Evolutionary conservation across 2,888 invertebrate species (phyloP), one percentile per base, ranked within the genome.

Genomic region (Acanthopleura granulata): DNA sequence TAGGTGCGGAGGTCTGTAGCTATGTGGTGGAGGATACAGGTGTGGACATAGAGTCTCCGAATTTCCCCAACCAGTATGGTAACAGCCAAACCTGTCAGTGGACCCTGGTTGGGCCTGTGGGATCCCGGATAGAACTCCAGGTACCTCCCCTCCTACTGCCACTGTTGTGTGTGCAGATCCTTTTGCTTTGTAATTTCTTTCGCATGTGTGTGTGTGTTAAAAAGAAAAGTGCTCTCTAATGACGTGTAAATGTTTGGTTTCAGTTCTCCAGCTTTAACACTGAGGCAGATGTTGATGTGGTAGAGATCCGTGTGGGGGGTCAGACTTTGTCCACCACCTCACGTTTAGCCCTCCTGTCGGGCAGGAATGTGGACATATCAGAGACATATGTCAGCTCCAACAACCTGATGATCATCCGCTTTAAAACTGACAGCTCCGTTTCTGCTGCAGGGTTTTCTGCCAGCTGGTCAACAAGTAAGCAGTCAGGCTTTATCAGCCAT

Each of bases 341-440:
- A 14, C 96, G 95, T 86, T 92, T 98, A 88, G 97, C 96, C 0
- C 97, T 97, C 16, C 92, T 98, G 49, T 97, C 98, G 16, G 98
- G 98, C 81, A 49, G 61, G n/a, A 72, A 91, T 97, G 82, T 94
- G 95, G 74, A 95, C 94, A 82, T 94, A 94, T 89, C 93, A 95
- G 25, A 97, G 51, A 79, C 79, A 11, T 86, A 95, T 90, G 96
- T 97, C 40, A 98, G 98, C 6, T 97, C 97, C 62, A 97, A 98
- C 72, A 99, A 99, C 91, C 97, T 98, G 88, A 97, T 99, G 96
- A 97, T 98, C 79, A 94, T 99, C 79, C 97, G 97, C 91, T 99
- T 99, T 91, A 95, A 96, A 86, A 95, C 97, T 0, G 99, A 99
- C 89, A 95, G 96, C 62, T 95, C 96, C 16, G 96, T 97, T 30